phyloP scores from a whole-genome alignment of 2,888 invertebrate genomes.

The Oeneis ivallda region DNA sequence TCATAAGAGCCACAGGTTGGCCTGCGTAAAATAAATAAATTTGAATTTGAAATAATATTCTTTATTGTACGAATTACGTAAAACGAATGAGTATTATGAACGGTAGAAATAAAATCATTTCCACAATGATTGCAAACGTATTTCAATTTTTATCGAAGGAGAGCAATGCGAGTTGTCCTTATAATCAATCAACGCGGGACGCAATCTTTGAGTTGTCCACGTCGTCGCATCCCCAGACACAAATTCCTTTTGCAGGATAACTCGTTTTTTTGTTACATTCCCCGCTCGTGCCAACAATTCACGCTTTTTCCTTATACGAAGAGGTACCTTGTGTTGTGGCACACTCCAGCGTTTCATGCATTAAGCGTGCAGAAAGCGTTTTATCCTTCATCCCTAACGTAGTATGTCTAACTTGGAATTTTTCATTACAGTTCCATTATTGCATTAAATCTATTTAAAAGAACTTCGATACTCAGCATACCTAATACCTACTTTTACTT shows the following conservation, averaged over 20 bases:
- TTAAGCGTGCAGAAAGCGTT: slow-evolving; percentile 30
- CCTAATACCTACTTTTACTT: not conserved
- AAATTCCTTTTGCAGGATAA: slow-evolving; percentile 32
- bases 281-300: slow-evolving; percentile 68
- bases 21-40: too few species aligned
- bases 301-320: slow-evolving; percentile 50
- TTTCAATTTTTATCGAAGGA: slow-evolving; percentile 2
- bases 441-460: not conserved
- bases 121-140: not conserved
- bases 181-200: slow-evolving; percentile 27
- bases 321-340: slow-evolving; percentile 40
- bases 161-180: slow-evolving; percentile 6
- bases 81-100: not conserved
- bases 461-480: not conserved
- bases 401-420: slow-evolving; percentile 30
- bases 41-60: too few species aligned
- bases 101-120: not conserved
- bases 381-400: slow-evolving; percentile 23
- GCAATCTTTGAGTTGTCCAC: slow-evolving; percentile 8
- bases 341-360: slow-evolving; percentile 35
- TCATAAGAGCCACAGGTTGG: too few species aligned
- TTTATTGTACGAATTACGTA: too few species aligned
- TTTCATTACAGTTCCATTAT: slow-evolving; percentile 5
- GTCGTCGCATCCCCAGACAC: slow-evolving; percentile 11
- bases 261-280: slow-evolving; percentile 60